Evolutionary conservation across 2,797 vertebrate species (phyloP).

Genomic region (Linurgus olivaceus): DNA sequence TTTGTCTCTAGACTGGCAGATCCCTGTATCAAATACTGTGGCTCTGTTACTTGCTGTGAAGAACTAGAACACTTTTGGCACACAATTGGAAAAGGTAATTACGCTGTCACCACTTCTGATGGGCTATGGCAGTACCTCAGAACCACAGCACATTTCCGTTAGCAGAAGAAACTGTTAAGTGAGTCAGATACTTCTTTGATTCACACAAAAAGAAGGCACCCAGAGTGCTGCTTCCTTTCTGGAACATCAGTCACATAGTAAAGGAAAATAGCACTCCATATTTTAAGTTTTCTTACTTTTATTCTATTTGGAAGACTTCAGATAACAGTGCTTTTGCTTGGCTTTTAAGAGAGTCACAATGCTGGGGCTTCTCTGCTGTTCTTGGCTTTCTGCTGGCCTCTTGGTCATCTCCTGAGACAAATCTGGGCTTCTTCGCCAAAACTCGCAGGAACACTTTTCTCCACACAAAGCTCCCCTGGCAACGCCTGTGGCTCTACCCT

Average conservation of each 20-base stretch:
- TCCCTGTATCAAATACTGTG: neutral
- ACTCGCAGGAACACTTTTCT: neutral
- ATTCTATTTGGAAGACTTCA: neutral
- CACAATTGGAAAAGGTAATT: neutral
- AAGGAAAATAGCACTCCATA: neutral
- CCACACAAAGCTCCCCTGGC: neutral
- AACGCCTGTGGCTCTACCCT: neutral
- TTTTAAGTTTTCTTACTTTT: neutral
- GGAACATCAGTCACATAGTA: neutral
- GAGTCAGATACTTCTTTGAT: neutral
- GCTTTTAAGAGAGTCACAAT: neutral
- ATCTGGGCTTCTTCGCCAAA: neutral
- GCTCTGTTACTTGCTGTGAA: neutral
- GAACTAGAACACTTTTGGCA: neutral
- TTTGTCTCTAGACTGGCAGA: neutral
- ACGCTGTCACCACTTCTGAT: neutral
- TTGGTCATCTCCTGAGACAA: neutral
- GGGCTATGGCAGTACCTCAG: neutral
- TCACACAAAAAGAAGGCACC: neutral
- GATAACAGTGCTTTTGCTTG: neutral
- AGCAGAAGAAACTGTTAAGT: neutral
- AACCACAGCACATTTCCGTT: neutral
- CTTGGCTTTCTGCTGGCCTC: neutral
- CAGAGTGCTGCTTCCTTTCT: neutral
- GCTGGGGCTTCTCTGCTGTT: neutral